Percentiles rank a stretch among this genome's conserved stretches.
These are phyloP conservation scores for Chelonoidis abingdonii DNA, from an alignment of 2,113 vertebrate species.

Conservation along the genomic window DNA sequence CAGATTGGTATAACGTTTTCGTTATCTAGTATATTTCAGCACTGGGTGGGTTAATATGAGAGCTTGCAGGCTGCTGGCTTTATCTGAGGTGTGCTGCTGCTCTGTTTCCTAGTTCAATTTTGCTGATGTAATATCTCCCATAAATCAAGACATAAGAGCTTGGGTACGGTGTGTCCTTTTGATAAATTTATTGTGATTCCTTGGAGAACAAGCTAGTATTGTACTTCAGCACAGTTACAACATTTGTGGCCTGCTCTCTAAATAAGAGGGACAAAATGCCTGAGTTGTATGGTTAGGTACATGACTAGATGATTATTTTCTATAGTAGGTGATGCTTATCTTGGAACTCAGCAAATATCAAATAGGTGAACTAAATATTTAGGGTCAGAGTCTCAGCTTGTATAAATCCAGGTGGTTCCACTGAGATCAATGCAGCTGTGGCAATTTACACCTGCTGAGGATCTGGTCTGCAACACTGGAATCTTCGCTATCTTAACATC, in stretches of 20 bases:
- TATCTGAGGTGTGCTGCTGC: not conserved
- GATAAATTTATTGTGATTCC: constrained; percentile 25
- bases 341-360: not conserved
- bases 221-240: not conserved
- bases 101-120: constrained; percentile 17
- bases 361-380: not conserved
- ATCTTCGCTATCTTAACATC: not conserved
- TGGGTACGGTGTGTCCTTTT: constrained; percentile 6
- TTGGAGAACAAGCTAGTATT: not conserved
- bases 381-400: not conserved
- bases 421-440: not conserved
- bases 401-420: not conserved
- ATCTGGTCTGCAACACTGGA: not conserved
- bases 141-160: constrained; percentile 28
- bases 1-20: not conserved
- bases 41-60: not conserved
- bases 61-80: not conserved
- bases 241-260: not conserved
- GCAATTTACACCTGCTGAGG: not conserved
- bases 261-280: not conserved
- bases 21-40: not conserved
- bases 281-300: not conserved
- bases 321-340: not conserved
- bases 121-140: constrained; percentile 25
- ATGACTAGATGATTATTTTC: not conserved